These are phyloP conservation scores for Microcebus murinus DNA, from an alignment of 2,113 vertebrate species.

Conservation along the genomic window DNA sequence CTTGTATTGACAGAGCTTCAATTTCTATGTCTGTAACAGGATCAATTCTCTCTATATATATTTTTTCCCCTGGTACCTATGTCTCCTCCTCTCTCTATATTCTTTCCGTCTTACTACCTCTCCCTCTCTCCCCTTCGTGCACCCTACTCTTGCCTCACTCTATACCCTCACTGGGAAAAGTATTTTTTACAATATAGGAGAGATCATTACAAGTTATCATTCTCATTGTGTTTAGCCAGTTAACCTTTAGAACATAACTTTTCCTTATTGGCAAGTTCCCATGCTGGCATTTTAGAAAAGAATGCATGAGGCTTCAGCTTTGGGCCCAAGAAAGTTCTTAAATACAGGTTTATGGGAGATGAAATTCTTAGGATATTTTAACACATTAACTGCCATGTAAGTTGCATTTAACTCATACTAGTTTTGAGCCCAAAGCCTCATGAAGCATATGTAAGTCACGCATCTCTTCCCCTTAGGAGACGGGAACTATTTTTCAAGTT, in stretches of 20 bases:
- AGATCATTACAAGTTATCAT: neutral
- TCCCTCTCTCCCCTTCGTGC: neutral
- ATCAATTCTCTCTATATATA: neutral
- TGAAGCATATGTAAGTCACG: too few relatives aligned
- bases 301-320: neutral
- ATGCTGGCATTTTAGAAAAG: neutral
- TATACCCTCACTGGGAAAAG: neutral
- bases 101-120: neutral
- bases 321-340: neutral
- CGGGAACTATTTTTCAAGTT: too few relatives aligned
- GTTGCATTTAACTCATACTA: too few relatives aligned
- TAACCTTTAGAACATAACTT: neutral
- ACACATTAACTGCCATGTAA: too few relatives aligned
- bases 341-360: neutral
- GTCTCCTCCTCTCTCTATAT: neutral
- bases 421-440: too few relatives aligned
- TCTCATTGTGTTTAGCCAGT: neutral
- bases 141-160: neutral
- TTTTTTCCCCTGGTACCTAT: neutral
- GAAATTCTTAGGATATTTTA: neutral
- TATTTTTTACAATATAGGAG: neutral
- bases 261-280: neutral
- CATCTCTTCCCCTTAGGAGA: too few relatives aligned
- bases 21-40: neutral
- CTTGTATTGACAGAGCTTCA: neutral